Base-by-base conservation (phyloP, 2,113 vertebrate genomes). In the Labeo catla region DNA sequence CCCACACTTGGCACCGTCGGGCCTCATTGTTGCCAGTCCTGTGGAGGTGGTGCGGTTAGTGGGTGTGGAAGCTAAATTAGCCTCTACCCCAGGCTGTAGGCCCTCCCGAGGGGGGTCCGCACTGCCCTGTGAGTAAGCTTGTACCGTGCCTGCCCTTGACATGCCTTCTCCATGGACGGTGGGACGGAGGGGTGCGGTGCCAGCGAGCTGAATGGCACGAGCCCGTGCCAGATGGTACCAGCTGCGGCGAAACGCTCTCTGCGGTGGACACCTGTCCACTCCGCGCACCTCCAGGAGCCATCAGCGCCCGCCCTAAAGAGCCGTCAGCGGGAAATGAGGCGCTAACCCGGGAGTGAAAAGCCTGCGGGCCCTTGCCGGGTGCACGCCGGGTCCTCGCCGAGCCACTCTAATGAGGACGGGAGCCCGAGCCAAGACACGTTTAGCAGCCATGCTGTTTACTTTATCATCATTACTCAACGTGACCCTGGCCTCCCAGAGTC, bases 51-150 rank as follows among this genome's bases (percentile, higher is more conserved):
- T 81, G 86, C 65, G 86, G 83, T 87, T 87, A 61, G 87, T 86
- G 87, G 87, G 89, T 90, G 88, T 84, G 88, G 84, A 89, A 86
- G 88, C 89, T 89, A 91, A 90, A 89, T 90, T 88, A 90, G 90
- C 90, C 91, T 91, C 89, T 88, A 90, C 90, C 89, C 90, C 84
- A 87, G 85, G 88, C 81, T 88, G 83, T 76, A 86, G 86, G 86
- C 86, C 82, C 84, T 90, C 90, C 91, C 89, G 59, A 84, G 84
- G 89, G 91, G 90, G 88, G 88, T 79, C 86, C 59, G 66, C 74
- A 77, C 87, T 91, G 89, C 91, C 91, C 91, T 90, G 91, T 92
- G 90, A 91, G 90, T 90, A 90, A 91, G 90, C 91, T 91, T 91
- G 90, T 92, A 90, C 90, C 82, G 65, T 76, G 85, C 83, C 90